Evolutionary conservation across 2,113 vertebrate genomes (phyloP), one percentile per base, ranked within the genome.

Genomic region (Corythornis cristatus): DNA sequence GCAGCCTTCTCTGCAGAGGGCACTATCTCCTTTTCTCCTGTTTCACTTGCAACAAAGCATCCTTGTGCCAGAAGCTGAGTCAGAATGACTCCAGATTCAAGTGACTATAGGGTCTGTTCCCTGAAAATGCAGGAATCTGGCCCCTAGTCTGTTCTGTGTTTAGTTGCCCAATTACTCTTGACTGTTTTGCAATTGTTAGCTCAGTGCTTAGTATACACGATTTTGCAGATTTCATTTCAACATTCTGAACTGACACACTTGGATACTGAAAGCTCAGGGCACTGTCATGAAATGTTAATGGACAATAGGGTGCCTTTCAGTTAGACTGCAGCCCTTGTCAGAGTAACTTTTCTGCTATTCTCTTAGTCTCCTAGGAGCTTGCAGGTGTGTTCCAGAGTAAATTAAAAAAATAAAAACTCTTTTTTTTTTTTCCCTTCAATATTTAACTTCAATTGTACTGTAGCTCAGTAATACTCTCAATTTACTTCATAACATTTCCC

Each of bases 101-200:
- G 8, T 21, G 17, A 12, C 42, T 21, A 5, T 0, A 37, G 2
- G 4, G 16, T 1, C 0, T 56, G 8, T 26, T 82, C 37, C 21
- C 14, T 60, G 16, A 13, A 66, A 58, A 62, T 31, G 7, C 3
- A 9, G 33, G 29, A 81, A 93, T 6, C 12, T 75, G 26, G 8
- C 8, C 23, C 3, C 8, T 70, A 29, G 3, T 50, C 8, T 15
- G 5, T 58, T 6, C 31, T 48, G 2, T 20, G 2, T 71, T 73
- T 71, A 19, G 8, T 11, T 22, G 3, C 18, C 5, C 11, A 6
- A 6, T 45, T 66, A 13, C 5, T 65, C 6, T 31, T 60, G 8
- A 42, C 13, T 71, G 7, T 43, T 88, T 57, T 33, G 21, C 15
- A 50, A 33, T 28, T 40, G 2, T 53, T 77, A 23, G 4, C 31